Percentiles rank a stretch among this genome's conserved stretches.
Conservation (phyloP, 2,113 vertebrate species). For the Pholis gunnellus region DNA sequence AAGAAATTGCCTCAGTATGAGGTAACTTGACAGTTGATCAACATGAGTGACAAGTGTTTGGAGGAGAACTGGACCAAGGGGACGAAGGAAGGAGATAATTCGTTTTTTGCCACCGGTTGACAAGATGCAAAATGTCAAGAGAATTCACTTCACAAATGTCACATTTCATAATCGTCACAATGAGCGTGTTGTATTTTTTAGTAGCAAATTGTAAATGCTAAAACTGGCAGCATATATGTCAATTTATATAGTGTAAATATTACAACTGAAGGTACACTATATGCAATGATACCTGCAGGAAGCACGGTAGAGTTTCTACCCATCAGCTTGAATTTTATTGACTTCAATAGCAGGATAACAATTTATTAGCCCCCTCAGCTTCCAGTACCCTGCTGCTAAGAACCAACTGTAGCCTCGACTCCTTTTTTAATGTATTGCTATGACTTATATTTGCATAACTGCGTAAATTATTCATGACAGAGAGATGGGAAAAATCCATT, state of each 20-base stretch:
- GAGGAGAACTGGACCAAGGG: background rate
- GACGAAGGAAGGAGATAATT: background rate
- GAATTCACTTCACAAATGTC: background rate
- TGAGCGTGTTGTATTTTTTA: background rate
- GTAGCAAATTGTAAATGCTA: background rate
- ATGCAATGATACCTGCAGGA: background rate
- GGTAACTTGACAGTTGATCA: constrained; percentile 28
- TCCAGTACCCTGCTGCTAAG: background rate
- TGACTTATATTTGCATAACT: constrained; percentile 12
- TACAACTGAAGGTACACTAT: no score
- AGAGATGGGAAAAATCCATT: background rate
- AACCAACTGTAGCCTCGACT: background rate
- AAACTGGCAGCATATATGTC: background rate
- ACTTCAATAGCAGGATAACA: background rate
- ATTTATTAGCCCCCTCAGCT: background rate
- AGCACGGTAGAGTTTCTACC: background rate
- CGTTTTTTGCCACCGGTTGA: constrained; percentile 20
- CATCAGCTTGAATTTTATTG: background rate
- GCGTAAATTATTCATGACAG: constrained; percentile 30
- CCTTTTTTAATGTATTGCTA: constrained; percentile 3
- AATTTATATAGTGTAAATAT: background rate
- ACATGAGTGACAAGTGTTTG: constrained; percentile 35
- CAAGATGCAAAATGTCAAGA: constrained; percentile 22
- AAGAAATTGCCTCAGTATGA: background rate
- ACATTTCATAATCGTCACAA: background rate